Conservation (phyloP, 2,888 invertebrate genomes). For the Liposcelis brunnea region DNA sequence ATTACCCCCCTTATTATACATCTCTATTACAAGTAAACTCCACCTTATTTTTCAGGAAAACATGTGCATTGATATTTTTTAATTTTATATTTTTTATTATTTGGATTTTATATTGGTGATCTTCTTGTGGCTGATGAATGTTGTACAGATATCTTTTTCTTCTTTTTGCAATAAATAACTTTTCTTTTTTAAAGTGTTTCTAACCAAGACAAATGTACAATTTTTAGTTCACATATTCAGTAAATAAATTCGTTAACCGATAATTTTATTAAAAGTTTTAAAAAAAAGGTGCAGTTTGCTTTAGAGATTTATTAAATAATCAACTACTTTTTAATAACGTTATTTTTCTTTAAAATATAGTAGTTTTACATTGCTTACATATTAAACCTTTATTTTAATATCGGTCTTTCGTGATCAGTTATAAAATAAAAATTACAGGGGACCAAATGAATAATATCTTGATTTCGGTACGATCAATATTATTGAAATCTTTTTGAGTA, state of each 20-base stretch:
- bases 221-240: slow-evolving; percentile 13
- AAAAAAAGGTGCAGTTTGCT: slow-evolving; percentile 35
- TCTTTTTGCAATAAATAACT: slow-evolving; percentile 2
- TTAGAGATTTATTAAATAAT: slow-evolving; percentile 19
- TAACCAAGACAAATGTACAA: slow-evolving; percentile 2
- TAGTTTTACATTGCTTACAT: not conserved
- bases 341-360: not conserved
- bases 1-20: slow-evolving; percentile 11
- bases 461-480: too few species aligned
- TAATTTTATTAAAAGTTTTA: too few species aligned
- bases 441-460: too few species aligned
- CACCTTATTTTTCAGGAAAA: slow-evolving; percentile 11
- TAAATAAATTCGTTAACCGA: too few species aligned
- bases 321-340: slow-evolving; percentile 10
- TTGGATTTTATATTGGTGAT: not conserved
- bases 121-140: not conserved
- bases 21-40: slow-evolving; percentile 11
- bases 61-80: slow-evolving; percentile 8
- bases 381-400: too few species aligned
- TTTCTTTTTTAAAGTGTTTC: slow-evolving; percentile 1
- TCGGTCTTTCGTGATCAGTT: too few species aligned
- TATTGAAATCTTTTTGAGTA: too few species aligned
- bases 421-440: too few species aligned
- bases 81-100: not conserved
- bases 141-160: slow-evolving; percentile 6